These are phyloP conservation scores for Eurytoma adleriae DNA, from an alignment of 2,888 invertebrate species.

Conservation along the genomic window DNA sequence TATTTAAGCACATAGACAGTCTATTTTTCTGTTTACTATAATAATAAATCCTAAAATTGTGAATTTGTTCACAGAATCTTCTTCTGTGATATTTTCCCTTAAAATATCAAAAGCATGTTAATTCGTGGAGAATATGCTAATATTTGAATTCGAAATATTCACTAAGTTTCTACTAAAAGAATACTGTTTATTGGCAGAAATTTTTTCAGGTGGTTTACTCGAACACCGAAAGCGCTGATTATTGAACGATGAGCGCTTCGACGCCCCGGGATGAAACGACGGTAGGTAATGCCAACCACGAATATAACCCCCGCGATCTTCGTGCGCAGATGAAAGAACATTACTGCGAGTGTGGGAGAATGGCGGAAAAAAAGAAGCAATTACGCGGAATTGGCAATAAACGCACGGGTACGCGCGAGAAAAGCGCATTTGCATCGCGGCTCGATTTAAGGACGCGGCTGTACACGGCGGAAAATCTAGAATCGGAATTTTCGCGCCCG, in stretches of 20 bases:
- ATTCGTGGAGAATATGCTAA: too few relatives aligned
- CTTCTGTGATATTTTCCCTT: too few relatives aligned
- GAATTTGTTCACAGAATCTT: too few relatives aligned
- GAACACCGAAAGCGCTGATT: not conserved
- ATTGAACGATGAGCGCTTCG: not conserved
- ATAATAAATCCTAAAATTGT: too few relatives aligned
- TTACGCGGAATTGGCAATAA: conserved; percentile 31
- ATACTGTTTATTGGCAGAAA: too few relatives aligned
- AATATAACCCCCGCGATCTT: not conserved
- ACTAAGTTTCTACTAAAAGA: too few relatives aligned
- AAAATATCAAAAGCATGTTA: too few relatives aligned
- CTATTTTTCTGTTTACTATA: too few relatives aligned
- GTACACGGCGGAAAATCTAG: not conserved
- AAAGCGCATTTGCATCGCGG: conserved; percentile 1
- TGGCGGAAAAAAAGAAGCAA: conserved; percentile 10
- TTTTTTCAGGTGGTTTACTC: not conserved
- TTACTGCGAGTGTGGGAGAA: not conserved
- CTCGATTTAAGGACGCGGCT: not conserved
- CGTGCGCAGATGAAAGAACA: conserved; percentile 11
- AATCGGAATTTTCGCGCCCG: conserved; percentile 23
- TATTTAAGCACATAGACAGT: too few relatives aligned
- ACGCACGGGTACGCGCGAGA: not conserved
- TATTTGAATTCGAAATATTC: too few relatives aligned
- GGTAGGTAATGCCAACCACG: not conserved
- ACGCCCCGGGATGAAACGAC: not conserved